Evolutionary conservation across 2,797 vertebrate genomes (phyloP).

Genomic region (Crocidura indochinensis): DNA sequence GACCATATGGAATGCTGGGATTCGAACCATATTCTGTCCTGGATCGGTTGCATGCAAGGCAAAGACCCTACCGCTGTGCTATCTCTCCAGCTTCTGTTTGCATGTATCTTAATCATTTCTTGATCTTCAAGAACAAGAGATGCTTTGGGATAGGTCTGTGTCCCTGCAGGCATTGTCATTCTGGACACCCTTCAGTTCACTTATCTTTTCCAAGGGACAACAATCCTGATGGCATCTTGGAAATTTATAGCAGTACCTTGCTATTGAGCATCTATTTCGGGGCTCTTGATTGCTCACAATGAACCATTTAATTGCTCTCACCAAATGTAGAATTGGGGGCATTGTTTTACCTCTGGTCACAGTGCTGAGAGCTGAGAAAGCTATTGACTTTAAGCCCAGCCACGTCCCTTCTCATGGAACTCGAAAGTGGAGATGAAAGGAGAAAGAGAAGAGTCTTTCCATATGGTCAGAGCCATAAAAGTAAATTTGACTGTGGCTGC

Average conservation of each 20-base stretch:
- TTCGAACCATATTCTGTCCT: no score
- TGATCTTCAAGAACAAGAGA: slow-evolving; percentile 1
- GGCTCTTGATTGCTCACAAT: background rate
- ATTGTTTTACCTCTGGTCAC: background rate
- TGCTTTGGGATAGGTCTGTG: background rate
- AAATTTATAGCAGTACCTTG: background rate
- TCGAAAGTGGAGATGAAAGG: background rate
- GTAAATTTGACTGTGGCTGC: slow-evolving; percentile 50
- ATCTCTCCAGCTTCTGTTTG: no score
- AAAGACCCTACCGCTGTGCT: no score
- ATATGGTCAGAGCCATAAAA: slow-evolving; percentile 39
- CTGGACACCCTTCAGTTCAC: background rate
- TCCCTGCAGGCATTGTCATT: background rate
- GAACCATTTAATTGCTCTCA: background rate
- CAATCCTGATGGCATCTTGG: background rate
- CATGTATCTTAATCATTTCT: slow-evolving; percentile 16
- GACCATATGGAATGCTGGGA: no score
- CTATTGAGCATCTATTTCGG: background rate
- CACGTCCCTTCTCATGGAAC: slow-evolving; percentile 21
- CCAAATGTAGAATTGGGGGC: background rate
- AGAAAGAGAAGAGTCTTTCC: slow-evolving; percentile 40
- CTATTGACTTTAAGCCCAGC: background rate
- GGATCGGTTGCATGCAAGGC: no score
- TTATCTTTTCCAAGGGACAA: background rate
- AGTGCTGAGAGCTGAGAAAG: background rate